phyloP scores from a whole-genome alignment of 1,140 invertebrate genomes.

The Cotesia typhae region DNA sequence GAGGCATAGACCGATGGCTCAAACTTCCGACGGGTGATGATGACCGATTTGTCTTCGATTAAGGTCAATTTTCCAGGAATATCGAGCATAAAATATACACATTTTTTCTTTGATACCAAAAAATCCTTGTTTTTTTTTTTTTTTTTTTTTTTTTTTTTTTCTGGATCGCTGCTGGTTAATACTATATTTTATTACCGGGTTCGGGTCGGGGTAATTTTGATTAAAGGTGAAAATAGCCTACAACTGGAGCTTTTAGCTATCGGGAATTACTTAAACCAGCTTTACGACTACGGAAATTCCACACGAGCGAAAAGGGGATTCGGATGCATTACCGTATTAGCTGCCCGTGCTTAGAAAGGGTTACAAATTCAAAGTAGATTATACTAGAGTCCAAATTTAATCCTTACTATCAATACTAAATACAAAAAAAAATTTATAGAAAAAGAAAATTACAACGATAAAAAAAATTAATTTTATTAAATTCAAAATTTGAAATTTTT shows the following conservation, averaged over 20 bases:
- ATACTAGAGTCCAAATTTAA: constrained; percentile 56
- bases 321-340: constrained; percentile 65
- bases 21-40: constrained; percentile 48
- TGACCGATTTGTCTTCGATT: constrained; percentile 48
- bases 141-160: too few relatives aligned
- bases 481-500: too few relatives aligned
- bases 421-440: background rate
- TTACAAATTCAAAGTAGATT: constrained; percentile 63
- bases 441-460: background rate
- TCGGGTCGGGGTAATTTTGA: background rate
- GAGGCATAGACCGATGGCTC: constrained; percentile 39
- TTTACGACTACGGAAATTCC: constrained; percentile 60
- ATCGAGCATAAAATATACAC: constrained; percentile 26
- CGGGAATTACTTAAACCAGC: constrained; percentile 65
- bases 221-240: background rate
- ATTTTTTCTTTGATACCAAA: background rate
- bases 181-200: background rate
- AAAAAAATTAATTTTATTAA: background rate
- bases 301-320: constrained; percentile 55
- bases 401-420: constrained; percentile 40
- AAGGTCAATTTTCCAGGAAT: constrained; percentile 18
- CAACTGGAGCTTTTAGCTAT: constrained; percentile 50
- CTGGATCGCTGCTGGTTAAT: background rate
- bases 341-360: constrained; percentile 61
- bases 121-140: too few relatives aligned